Evolutionary conservation across 2,113 vertebrate genomes (phyloP), one percentile per base, ranked within the genome.

Genomic region (Urocynchramus pylzowi): DNA sequence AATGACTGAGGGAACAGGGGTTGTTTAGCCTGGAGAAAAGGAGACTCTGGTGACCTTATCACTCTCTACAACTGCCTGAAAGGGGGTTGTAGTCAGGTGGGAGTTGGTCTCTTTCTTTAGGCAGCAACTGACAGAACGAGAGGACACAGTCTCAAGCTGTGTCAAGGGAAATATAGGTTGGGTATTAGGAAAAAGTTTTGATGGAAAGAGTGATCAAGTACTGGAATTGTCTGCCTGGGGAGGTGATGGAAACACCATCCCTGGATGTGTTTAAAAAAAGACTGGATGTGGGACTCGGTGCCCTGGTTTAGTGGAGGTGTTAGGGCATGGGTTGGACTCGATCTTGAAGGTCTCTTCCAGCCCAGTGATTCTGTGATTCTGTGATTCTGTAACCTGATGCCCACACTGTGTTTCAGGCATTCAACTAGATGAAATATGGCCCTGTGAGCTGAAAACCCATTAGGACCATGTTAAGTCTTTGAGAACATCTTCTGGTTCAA

Each of bases 1-100:
- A 42, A 11, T 0, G 0, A 1, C 30, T 35, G 24, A 42, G 31
- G 37, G 15, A 63, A 23, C 11, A n/a, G 75, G 18, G 23, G 3
- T 0, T 63, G 13, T 52, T 78, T 17, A 41, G 3, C 28, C 28
- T 24, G 11, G 11, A 41, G 35, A 39, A 52, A 70, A 52, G 35
- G 14, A 52, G 49, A 24, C 16, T 13, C 28, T 33, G 11, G 16
- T 24, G 35, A 31, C 28, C 15, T 41, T 24, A 14, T 24, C 28
- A 24, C 20, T 52, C 11, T 24, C 8, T 53, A 14, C 8, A 53
- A 4, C 21, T 41, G 1, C 14, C 56, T 24, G 22, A 57, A 57
- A 35, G 22, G 22, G 35, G 22, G 33, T 1, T 35, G 33, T 16
- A 24, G 33, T 35, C 56, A 24, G 22, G 33, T 57, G 33, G 21